phyloP scores from a whole-genome alignment of 2,888 invertebrate species.

The Choreutis nemorana region DNA sequence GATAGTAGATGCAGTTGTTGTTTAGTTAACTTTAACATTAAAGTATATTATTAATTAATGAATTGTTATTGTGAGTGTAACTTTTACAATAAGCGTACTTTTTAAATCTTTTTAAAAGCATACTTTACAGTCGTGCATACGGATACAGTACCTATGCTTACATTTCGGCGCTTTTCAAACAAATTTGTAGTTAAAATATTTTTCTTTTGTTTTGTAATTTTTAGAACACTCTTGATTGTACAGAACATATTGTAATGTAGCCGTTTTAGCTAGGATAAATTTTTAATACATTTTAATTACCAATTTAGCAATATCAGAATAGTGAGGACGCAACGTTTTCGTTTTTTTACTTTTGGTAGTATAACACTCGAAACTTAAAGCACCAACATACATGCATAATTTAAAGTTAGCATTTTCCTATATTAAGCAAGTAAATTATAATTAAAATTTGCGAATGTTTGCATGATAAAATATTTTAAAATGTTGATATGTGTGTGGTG shows the following conservation, averaged over 20 bases:
- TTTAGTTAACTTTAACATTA: conserved; percentile 60
- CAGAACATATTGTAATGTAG: conserved; percentile 58
- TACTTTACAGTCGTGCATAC: conserved; percentile 32
- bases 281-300: conserved; percentile 54
- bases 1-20: conserved; percentile 69
- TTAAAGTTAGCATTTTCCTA: conserved; percentile 38
- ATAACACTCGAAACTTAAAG: conserved; percentile 41
- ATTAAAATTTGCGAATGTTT: conserved; percentile 6
- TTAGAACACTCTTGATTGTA: conserved; percentile 56
- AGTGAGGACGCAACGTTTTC: conserved; percentile 38
- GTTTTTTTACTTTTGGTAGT: conserved; percentile 33
- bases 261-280: conserved; percentile 62
- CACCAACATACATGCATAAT: conserved; percentile 48
- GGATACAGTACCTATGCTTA: no score
- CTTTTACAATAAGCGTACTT: conserved; percentile 53
- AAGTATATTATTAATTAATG: conserved; percentile 48
- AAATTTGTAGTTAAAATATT: conserved; percentile 32
- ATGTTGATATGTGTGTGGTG: neutral
- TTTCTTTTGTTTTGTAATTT: conserved; percentile 33
- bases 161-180: conserved; percentile 42
- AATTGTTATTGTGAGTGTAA: conserved; percentile 65
- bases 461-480: neutral
- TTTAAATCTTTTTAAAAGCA: conserved; percentile 39
- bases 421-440: conserved; percentile 25
- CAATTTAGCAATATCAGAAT: conserved; percentile 40